Conservation (phyloP, 2,113 vertebrate genomes). For the Cyprinus carpio region DNA sequence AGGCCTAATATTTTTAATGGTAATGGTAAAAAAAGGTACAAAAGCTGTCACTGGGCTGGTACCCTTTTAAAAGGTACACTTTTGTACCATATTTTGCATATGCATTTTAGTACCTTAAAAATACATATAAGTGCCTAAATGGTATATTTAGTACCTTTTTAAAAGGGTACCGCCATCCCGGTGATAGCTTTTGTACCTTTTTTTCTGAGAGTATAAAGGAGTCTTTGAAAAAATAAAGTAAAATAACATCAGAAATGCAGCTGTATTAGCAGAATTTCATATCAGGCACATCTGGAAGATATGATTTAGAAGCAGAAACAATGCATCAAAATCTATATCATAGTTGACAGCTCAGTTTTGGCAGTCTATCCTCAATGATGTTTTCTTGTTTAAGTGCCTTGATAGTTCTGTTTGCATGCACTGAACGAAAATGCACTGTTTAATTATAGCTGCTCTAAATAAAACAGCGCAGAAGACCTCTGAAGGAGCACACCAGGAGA, state of each 20-base stretch:
- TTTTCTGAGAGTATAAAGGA: too few species aligned
- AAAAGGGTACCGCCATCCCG: too few species aligned
- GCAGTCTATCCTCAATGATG: background rate
- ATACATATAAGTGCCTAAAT: too few species aligned
- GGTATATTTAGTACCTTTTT: too few species aligned
- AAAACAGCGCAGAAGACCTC: slow-evolving; percentile 18
- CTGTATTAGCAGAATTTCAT: background rate
- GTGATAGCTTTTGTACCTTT: too few species aligned
- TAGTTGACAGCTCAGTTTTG: background rate
- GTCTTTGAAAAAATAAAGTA: background rate
- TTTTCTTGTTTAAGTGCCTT: background rate
- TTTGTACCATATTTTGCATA: too few species aligned
- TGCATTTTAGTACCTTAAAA: too few species aligned
- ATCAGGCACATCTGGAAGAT: too few species aligned
- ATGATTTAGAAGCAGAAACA: background rate
- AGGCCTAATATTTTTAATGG: background rate
- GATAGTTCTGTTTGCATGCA: background rate
- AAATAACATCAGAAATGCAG: background rate
- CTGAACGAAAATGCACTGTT: slow-evolving; percentile 8
- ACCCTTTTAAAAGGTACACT: too few species aligned
- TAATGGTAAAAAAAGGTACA: too few species aligned
- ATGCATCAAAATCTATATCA: background rate
- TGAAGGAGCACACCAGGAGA: slow-evolving; percentile 33
- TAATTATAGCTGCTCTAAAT: slow-evolving; percentile 43
- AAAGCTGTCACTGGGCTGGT: too few species aligned